These are phyloP conservation scores for Scaptomyza flava DNA, from an alignment of 2,888 invertebrate species.

Conservation along the genomic window DNA sequence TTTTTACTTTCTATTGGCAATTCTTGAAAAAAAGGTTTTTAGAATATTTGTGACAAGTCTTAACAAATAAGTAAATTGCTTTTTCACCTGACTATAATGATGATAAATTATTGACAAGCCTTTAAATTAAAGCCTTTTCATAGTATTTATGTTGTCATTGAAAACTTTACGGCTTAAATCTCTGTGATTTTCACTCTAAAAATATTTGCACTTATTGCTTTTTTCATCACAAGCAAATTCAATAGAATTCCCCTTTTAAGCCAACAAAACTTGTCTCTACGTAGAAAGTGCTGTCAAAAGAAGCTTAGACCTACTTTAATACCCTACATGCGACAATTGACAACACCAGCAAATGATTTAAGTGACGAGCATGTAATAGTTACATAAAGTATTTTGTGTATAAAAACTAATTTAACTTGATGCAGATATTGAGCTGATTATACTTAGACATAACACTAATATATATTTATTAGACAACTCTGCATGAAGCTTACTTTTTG, in stretches of 20 bases:
- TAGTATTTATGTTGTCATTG: too few relatives aligned
- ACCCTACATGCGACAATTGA: background rate
- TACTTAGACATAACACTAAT: constrained; percentile 8
- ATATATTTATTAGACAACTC: constrained; percentile 30
- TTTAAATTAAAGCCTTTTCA: too few relatives aligned
- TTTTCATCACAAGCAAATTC: constrained; percentile 1
- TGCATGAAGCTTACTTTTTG: constrained; percentile 25
- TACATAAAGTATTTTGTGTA: background rate
- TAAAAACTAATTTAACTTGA: background rate
- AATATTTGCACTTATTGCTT: background rate
- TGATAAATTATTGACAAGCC: too few relatives aligned
- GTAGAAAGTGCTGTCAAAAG: constrained; percentile 16
- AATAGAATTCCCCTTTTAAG: background rate
- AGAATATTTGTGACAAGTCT: too few relatives aligned
- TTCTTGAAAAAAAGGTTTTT: too few relatives aligned
- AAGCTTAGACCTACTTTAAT: constrained; percentile 11
- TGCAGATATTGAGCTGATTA: constrained; percentile 3
- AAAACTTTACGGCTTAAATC: too few relatives aligned
- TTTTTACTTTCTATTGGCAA: too few relatives aligned
- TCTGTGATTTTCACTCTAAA: too few relatives aligned
- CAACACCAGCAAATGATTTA: background rate
- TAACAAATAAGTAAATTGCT: too few relatives aligned
- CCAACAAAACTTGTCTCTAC: background rate
- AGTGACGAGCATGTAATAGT: background rate
- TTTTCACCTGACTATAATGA: too few relatives aligned